These are phyloP conservation scores for Crotalus tigris DNA, from an alignment of 2,113 vertebrate genomes.

Conservation along the genomic window DNA sequence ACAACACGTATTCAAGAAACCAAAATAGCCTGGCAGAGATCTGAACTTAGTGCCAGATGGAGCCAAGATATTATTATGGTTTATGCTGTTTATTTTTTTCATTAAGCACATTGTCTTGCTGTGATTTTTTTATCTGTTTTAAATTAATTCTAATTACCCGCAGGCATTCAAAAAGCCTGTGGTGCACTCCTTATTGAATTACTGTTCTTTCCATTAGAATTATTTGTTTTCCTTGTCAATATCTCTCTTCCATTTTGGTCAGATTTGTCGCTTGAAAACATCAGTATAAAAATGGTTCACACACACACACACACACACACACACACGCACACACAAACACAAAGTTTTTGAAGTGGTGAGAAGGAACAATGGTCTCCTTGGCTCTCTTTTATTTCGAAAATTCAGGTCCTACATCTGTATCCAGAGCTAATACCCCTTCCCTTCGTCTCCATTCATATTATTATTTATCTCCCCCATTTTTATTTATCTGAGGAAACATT, in stretches of 20 bases:
- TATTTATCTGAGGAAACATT: background rate
- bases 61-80: background rate
- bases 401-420: background rate
- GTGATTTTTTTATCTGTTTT: constrained; percentile 1
- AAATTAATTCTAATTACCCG: background rate
- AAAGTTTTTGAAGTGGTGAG: background rate
- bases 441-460: background rate
- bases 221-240: background rate
- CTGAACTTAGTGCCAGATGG: background rate
- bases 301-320: background rate
- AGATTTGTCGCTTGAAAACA: background rate
- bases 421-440: background rate
- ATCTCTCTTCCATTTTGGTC: background rate
- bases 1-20: background rate
- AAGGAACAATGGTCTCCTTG: background rate
- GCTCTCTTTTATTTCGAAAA: background rate
- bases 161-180: background rate
- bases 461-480: background rate
- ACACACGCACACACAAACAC: background rate
- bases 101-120: constrained; percentile 1
- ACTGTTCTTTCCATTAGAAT: background rate
- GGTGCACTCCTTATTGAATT: no score
- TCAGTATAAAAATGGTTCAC: background rate
- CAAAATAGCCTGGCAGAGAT: background rate
- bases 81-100: constrained; percentile 1